These are phyloP conservation scores for Nematolebias whitei DNA, from an alignment of 2,113 vertebrate genomes.

Conservation along the genomic window DNA sequence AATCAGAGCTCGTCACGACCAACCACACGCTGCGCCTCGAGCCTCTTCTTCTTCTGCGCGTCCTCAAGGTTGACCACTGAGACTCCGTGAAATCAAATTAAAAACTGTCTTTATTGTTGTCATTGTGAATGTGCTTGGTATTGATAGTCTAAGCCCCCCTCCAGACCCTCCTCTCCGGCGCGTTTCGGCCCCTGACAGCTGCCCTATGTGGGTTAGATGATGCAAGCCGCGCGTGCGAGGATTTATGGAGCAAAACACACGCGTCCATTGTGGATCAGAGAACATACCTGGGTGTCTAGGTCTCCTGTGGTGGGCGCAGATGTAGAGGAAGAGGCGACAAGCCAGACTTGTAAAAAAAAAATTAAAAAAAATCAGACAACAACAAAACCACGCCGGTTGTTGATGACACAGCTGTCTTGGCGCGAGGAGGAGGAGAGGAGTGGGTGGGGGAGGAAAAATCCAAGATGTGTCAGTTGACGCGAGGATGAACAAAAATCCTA, in stretches of 20 bases:
- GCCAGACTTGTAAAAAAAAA: constrained; percentile 57
- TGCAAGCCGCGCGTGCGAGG: constrained; percentile 13
- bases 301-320: constrained; percentile 65
- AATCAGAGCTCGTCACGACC: constrained; percentile 62
- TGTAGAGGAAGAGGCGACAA: constrained; percentile 53
- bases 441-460: constrained; percentile 34
- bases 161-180: constrained; percentile 33
- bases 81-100: constrained; percentile 20
- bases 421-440: constrained; percentile 31
- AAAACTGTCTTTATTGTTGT: not conserved
- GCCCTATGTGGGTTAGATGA: constrained; percentile 15
- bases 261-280: constrained; percentile 17
- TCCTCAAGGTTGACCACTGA: constrained; percentile 61
- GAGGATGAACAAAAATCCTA: constrained; percentile 47
- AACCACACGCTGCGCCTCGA: constrained; percentile 12
- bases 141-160: constrained; percentile 22
- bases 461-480: constrained; percentile 71
- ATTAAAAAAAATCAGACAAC: constrained; percentile 73
- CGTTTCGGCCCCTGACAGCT: constrained; percentile 50
- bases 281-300: constrained; percentile 59
- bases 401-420: constrained; percentile 81
- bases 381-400: constrained; percentile 82
- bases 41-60: constrained; percentile 13
- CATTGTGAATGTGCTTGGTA: too few species aligned
- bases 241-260: constrained; percentile 43